Conservation (phyloP, 2,888 invertebrate species). For the Mylabris sibirica region DNA sequence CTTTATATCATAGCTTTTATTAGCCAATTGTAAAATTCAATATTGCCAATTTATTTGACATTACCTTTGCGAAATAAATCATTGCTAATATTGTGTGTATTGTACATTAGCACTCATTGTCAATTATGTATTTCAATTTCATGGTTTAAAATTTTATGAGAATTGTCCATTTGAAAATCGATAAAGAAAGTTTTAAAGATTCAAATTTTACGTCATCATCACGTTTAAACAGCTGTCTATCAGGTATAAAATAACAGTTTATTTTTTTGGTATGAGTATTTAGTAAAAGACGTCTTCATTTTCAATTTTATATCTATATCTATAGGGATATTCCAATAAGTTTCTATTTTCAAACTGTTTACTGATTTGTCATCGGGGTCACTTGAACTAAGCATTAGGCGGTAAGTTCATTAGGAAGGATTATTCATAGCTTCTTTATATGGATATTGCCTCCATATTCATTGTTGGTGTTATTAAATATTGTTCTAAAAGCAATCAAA, state of each 20-base stretch:
- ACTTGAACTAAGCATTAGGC: background rate
- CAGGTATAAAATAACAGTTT: background rate
- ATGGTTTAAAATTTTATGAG: too few relatives aligned
- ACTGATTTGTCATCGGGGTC: background rate
- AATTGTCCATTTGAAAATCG: too few relatives aligned
- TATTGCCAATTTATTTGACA: background rate
- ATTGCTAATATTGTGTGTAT: background rate
- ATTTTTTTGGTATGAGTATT: background rate
- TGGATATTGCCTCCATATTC: background rate
- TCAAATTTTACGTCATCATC: background rate
- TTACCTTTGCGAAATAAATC: background rate
- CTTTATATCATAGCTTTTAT: background rate
- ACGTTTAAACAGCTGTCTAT: too few relatives aligned
- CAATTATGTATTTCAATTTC: too few relatives aligned
- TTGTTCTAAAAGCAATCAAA: background rate
- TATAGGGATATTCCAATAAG: background rate
- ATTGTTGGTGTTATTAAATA: background rate
- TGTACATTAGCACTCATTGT: too few relatives aligned
- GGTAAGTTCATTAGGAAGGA: background rate
- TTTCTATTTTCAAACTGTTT: background rate
- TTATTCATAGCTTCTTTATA: conserved; percentile 1
- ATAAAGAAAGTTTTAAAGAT: background rate
- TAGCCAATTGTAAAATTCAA: background rate
- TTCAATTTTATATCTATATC: background rate
- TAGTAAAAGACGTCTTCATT: background rate